Percentiles rank a stretch among this genome's conserved stretches.
These are phyloP conservation scores for Thymelicus sylvestris DNA, from an alignment of 2,888 invertebrate species.

Conservation along the genomic window DNA sequence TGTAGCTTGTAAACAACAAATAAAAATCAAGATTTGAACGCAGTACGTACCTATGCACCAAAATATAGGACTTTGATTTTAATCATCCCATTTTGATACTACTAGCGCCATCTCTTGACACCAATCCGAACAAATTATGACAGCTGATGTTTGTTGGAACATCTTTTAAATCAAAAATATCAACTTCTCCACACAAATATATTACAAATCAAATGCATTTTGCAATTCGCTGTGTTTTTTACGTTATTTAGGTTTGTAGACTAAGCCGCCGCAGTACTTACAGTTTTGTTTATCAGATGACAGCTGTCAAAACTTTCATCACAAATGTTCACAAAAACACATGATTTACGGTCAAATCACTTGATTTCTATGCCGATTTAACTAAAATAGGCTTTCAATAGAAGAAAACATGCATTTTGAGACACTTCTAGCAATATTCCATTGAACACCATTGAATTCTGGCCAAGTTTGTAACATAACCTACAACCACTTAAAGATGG, in stretches of 20 bases:
- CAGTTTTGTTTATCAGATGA: conserved; percentile 68
- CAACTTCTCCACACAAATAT: not conserved
- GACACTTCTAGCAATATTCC: conserved; percentile 76
- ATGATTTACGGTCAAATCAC: conserved; percentile 43
- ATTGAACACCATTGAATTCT: conserved; percentile 45
- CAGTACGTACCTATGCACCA: no score
- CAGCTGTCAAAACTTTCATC: conserved; percentile 80
- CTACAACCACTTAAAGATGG: conserved; percentile 47
- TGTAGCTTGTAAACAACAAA: no score
- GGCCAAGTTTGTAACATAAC: conserved; percentile 62
- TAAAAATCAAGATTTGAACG: no score
- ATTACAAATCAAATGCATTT: not conserved
- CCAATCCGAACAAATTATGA: conserved; percentile 39
- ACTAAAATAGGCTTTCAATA: conserved; percentile 48
- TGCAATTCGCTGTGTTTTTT: not conserved
- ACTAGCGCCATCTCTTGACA: conserved; percentile 62
- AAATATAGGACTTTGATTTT: no score
- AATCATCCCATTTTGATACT: conserved; percentile 40
- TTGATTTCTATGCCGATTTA: conserved; percentile 45
- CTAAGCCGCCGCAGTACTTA: conserved; percentile 51
- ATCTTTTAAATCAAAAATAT: not conserved
- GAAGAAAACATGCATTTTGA: conserved; percentile 57
- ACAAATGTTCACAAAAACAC: conserved; percentile 80
- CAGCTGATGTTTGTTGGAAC: conserved; percentile 26
- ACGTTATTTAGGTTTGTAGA: not conserved